phyloP scores from a whole-genome alignment of 2,888 invertebrate genomes.

The Dynastes maya region DNA sequence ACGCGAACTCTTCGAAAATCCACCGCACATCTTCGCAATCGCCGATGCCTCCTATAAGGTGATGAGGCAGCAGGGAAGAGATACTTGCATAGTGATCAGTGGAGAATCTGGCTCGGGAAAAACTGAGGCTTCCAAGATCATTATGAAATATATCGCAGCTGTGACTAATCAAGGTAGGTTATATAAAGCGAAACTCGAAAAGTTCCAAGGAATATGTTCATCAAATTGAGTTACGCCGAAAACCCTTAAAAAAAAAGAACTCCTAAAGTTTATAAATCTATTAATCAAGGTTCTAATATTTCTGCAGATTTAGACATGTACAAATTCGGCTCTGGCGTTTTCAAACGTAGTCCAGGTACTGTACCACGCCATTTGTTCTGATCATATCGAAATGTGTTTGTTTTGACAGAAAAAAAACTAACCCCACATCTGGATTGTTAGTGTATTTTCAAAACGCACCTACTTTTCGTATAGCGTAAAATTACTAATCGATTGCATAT shows the following conservation, averaged over 20 bases:
- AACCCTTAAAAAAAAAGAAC: too few species aligned
- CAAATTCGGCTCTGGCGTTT: slow-evolving; percentile 50
- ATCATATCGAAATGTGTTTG: not conserved
- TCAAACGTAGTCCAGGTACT: slow-evolving; percentile 50
- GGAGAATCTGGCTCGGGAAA: slow-evolving; percentile 98
- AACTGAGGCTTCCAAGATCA: slow-evolving; percentile 99
- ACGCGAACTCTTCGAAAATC: slow-evolving; percentile 95
- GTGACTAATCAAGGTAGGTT: slow-evolving; percentile 85
- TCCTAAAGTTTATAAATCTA: not conserved
- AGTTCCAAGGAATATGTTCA: too few species aligned
- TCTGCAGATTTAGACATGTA: slow-evolving; percentile 50
- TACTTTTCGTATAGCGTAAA: too few species aligned
- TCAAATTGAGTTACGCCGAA: too few species aligned
- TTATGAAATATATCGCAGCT: slow-evolving; percentile 98
- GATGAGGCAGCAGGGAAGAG: slow-evolving; percentile 90
- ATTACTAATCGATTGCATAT: too few species aligned
- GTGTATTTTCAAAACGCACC: too few species aligned
- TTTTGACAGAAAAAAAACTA: not conserved
- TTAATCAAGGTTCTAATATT: slow-evolving; percentile 23
- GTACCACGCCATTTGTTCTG: slow-evolving; percentile 3
- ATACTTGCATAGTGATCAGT: slow-evolving; percentile 98
- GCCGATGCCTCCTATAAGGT: slow-evolving; percentile 97
- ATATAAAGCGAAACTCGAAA: too few species aligned
- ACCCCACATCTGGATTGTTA: not conserved
- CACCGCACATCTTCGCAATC: slow-evolving; percentile 98